Conservation (phyloP, 2,113 vertebrate species). For the Vombatus ursinus region DNA sequence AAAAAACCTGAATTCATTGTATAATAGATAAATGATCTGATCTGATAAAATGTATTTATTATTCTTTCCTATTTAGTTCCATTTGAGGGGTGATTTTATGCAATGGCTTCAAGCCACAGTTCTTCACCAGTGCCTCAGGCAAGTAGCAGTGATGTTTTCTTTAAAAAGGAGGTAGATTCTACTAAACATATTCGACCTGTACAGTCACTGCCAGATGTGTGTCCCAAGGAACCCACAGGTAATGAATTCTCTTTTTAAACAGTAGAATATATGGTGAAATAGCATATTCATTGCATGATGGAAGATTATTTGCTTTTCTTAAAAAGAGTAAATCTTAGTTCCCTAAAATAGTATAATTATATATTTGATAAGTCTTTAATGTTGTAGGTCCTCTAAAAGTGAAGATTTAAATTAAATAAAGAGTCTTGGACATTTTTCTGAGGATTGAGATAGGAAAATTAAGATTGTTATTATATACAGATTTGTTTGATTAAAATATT, state of each 20-base stretch:
- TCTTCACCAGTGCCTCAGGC: slow-evolving; percentile 92
- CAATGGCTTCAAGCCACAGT: slow-evolving; percentile 96
- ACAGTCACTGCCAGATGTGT: slow-evolving; percentile 95
- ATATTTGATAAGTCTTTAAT: background rate
- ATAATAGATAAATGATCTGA: slow-evolving; percentile 46
- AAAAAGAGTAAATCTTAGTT: slow-evolving; percentile 49
- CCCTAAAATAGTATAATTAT: background rate
- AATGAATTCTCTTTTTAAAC: slow-evolving; percentile 30
- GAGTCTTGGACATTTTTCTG: background rate
- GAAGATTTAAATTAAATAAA: background rate
- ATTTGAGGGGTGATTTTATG: slow-evolving; percentile 89
- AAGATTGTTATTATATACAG: slow-evolving; percentile 42
- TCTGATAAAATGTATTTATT: slow-evolving; percentile 23
- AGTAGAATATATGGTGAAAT: slow-evolving; percentile 46
- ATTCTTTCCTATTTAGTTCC: slow-evolving; percentile 81
- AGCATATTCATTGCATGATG: slow-evolving; percentile 45
- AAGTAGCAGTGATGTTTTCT: slow-evolving; percentile 88
- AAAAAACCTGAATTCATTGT: slow-evolving; percentile 55
- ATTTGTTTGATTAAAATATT: slow-evolving; percentile 49
- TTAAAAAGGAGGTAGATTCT: slow-evolving; percentile 90
- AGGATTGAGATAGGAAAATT: slow-evolving; percentile 21
- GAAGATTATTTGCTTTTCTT: slow-evolving; percentile 27
- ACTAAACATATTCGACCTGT: slow-evolving; percentile 83
- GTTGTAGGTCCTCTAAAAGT: background rate
- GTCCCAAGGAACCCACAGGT: slow-evolving; percentile 97